Evolutionary conservation across 2,113 vertebrate genomes (phyloP).

Genomic region (Perognathus longimembris): DNA sequence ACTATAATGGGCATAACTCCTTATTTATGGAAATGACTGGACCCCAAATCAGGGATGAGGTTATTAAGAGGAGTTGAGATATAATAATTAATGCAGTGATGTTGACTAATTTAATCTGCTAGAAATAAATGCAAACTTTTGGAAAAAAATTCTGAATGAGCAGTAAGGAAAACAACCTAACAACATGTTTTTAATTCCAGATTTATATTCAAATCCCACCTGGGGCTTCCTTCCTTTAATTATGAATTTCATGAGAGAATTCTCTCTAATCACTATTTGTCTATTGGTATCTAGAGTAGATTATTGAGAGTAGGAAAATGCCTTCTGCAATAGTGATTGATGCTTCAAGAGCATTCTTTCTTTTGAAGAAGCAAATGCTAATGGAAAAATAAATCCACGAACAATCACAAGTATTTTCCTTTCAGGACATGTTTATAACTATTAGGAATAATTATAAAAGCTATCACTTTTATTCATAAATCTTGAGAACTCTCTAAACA

Average conservation of each 20-base stretch:
- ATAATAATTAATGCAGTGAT: background rate
- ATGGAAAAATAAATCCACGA: conserved; percentile 13
- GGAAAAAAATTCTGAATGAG: background rate
- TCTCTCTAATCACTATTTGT: background rate
- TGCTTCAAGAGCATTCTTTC: background rate
- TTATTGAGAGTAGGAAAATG: background rate
- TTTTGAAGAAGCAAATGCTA: background rate
- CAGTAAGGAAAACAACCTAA: background rate
- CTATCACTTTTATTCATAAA: background rate
- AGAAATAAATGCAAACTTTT: background rate
- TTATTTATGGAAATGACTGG: background rate
- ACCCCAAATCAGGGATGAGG: background rate
- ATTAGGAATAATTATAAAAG: background rate
- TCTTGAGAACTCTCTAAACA: background rate
- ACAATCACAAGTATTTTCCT: background rate
- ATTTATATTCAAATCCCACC: background rate
- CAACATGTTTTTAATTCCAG: background rate
- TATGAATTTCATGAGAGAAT: background rate
- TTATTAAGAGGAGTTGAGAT: background rate
- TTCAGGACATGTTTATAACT: background rate
- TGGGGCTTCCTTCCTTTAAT: background rate
- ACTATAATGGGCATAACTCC: background rate
- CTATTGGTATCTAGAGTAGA: background rate
- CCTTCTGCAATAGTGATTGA: background rate
- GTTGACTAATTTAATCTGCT: background rate